Percentiles rank a stretch among this genome's conserved stretches.
phyloP scores from a whole-genome alignment of 1,140 invertebrate genomes.

The Drusus annulatus region DNA sequence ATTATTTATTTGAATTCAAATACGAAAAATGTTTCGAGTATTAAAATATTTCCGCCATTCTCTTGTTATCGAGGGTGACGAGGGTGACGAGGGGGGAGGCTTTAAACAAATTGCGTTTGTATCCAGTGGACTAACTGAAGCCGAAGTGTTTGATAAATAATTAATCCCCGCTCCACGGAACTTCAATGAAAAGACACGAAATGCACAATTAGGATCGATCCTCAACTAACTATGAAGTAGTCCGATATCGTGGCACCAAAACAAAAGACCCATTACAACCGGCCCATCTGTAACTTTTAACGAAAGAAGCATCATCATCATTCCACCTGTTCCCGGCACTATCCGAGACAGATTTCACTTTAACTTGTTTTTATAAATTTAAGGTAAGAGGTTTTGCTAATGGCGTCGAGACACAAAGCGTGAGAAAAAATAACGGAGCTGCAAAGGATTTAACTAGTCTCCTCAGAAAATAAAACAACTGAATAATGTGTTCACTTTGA shows the following conservation, averaged over 20 bases:
- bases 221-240: not conserved
- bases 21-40: constrained; percentile 23
- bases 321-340: not conserved
- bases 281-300: not conserved
- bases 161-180: constrained; percentile 47
- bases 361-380: not conserved
- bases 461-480: not conserved
- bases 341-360: not conserved
- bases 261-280: not conserved
- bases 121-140: constrained; percentile 35
- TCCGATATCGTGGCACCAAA: not conserved
- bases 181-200: constrained; percentile 7
- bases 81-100: constrained; percentile 26
- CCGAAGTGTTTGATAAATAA: constrained; percentile 55
- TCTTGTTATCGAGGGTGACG: not conserved
- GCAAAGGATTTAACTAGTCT: not conserved
- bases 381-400: not conserved
- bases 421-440: constrained; percentile 39
- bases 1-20: not conserved
- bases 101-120: constrained; percentile 54
- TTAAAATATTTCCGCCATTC: constrained; percentile 40
- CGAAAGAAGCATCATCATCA: not conserved
- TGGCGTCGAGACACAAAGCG: constrained; percentile 23
- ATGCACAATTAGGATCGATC: constrained; percentile 29
- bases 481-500: not conserved